Evolutionary conservation across 2,888 invertebrate genomes (phyloP).

Genomic region (Noctua janthina): DNA sequence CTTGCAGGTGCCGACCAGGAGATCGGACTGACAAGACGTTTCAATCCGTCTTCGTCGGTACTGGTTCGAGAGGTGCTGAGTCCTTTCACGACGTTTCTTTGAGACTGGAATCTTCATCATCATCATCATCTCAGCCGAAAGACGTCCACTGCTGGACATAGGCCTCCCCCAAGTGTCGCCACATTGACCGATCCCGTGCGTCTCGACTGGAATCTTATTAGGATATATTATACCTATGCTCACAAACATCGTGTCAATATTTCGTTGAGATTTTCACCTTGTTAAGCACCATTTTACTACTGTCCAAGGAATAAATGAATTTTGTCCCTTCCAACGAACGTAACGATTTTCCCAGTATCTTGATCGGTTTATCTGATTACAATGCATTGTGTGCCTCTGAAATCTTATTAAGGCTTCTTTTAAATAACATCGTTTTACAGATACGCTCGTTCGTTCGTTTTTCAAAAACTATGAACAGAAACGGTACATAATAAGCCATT

Average conservation of each 20-base stretch:
- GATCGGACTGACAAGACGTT: slow-evolving; percentile 48
- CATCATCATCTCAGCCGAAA: no score
- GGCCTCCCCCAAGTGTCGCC: no score
- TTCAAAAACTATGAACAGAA: no score
- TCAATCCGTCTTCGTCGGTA: slow-evolving; percentile 63
- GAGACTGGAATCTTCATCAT: neutral
- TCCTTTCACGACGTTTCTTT: slow-evolving; percentile 5
- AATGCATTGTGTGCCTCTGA: neutral
- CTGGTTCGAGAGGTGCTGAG: slow-evolving; percentile 8
- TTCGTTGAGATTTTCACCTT: neutral
- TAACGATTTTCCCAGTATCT: neutral
- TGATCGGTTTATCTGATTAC: neutral
- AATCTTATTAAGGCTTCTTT: neutral
- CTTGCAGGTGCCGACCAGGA: slow-evolving; percentile 41
- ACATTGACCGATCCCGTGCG: no score
- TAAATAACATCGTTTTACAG: no score
- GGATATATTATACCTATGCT: neutral
- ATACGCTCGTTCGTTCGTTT: no score
- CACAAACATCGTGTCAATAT: neutral
- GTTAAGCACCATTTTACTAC: neutral
- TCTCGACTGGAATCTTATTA: neutral
- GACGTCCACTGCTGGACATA: no score
- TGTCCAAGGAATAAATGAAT: neutral
- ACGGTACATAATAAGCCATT: no score
- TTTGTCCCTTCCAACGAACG: neutral